These are phyloP conservation scores for Candoia aspera DNA, from an alignment of 2,113 vertebrate genomes.

Conservation along the genomic window DNA sequence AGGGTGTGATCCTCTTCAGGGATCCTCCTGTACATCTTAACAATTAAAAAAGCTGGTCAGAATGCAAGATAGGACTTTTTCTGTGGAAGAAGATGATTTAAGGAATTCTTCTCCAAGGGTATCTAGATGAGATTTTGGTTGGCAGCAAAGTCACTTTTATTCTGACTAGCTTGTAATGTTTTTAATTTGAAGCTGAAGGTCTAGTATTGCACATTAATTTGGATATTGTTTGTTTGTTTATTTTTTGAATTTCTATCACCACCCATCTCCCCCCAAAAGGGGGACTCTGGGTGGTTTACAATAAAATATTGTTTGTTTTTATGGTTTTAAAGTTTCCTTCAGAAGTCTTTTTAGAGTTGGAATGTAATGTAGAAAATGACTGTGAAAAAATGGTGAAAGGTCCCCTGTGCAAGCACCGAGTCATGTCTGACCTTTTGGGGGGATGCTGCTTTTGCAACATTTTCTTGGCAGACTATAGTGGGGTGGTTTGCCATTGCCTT, in stretches of 20 bases:
- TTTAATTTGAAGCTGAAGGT: background rate
- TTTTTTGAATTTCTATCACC: too few relatives aligned
- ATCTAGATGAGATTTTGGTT: background rate
- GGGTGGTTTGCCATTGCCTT: too few relatives aligned
- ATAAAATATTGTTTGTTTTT: conserved; percentile 7
- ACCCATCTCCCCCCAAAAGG: too few relatives aligned
- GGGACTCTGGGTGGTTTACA: too few relatives aligned
- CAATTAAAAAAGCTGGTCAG: background rate
- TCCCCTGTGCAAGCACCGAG: too few relatives aligned
- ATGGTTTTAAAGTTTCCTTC: background rate
- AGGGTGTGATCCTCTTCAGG: background rate
- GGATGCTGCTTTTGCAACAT: too few relatives aligned
- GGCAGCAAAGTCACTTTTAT: background rate
- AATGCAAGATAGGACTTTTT: background rate
- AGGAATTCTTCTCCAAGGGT: background rate
- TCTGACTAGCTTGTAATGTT: background rate
- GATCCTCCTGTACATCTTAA: background rate
- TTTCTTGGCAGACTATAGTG: too few relatives aligned
- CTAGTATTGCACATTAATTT: background rate
- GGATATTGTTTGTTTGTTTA: conserved; percentile 1
- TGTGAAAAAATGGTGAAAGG: too few relatives aligned
- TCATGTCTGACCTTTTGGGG: too few relatives aligned
- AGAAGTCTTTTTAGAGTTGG: background rate
- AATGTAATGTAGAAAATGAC: background rate
- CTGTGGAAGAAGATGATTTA: background rate